Conservation (phyloP, 2,888 invertebrate species). For the Leptothorax acervorum region DNA sequence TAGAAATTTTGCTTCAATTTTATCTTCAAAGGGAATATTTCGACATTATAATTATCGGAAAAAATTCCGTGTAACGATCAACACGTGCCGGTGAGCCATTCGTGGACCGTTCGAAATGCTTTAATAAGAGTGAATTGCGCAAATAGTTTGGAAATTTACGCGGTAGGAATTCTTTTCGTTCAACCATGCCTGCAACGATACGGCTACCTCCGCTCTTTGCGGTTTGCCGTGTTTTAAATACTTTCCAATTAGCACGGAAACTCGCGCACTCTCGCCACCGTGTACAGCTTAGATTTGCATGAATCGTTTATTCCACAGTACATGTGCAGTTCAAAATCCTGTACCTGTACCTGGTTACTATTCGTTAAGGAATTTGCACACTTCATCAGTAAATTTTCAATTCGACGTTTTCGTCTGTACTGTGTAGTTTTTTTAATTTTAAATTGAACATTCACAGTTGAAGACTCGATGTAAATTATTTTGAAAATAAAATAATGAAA, state of each 20-base stretch:
- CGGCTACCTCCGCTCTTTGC: slow-evolving; percentile 24
- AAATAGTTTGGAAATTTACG: slow-evolving; percentile 50
- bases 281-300: slow-evolving; percentile 48
- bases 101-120: slow-evolving; percentile 2
- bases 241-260: slow-evolving; percentile 64
- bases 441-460: background rate
- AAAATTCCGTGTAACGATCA: slow-evolving; percentile 2
- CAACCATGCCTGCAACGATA: slow-evolving; percentile 33
- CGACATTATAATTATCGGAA: slow-evolving; percentile 5
- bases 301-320: slow-evolving; percentile 45
- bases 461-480: slow-evolving; percentile 8
- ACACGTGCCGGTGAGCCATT: background rate
- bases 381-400: slow-evolving; percentile 30
- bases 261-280: slow-evolving; percentile 36
- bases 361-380: slow-evolving; percentile 44
- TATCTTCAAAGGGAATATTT: background rate
- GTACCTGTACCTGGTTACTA: background rate
- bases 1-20: background rate
- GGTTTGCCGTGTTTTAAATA: slow-evolving; percentile 42
- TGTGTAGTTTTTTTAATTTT: background rate
- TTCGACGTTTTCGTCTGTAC: background rate
- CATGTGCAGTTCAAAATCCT: slow-evolving; percentile 31
- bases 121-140: slow-evolving; percentile 42
- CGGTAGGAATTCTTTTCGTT: slow-evolving; percentile 35
- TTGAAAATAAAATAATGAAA: background rate